phyloP scores from a whole-genome alignment of 2,888 invertebrate genomes.

The Girardia tigrina region DNA sequence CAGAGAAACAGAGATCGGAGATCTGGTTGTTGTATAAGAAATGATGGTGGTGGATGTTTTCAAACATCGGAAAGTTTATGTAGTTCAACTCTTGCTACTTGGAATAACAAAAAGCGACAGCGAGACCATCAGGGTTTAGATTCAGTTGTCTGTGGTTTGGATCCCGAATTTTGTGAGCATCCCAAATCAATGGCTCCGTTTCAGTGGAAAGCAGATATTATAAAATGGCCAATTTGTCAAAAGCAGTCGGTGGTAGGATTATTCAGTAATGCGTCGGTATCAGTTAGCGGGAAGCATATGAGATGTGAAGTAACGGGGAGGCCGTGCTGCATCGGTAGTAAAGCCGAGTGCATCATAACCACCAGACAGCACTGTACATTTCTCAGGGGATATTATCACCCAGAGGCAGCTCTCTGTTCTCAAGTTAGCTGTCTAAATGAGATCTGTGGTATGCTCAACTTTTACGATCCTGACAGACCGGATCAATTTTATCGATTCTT shows the following conservation, averaged over 20 bases:
- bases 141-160: conserved; percentile 87
- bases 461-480: conserved; percentile 61
- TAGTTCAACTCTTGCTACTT: conserved; percentile 63
- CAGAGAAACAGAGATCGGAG: conserved; percentile 29
- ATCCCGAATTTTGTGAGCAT: conserved; percentile 86
- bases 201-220: conserved; percentile 93
- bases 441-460: conserved; percentile 69
- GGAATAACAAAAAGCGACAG: conserved; percentile 60
- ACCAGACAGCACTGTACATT: conserved; percentile 48
- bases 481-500: conserved; percentile 85
- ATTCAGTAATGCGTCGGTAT: conserved; percentile 37
- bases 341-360: conserved; percentile 55
- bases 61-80: conserved; percentile 84
- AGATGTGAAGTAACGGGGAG: conserved; percentile 89
- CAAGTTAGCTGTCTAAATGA: conserved; percentile 76
- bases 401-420: conserved; percentile 46
- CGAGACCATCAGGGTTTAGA: conserved; percentile 51
- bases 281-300: conserved; percentile 55
- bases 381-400: conserved; percentile 46
- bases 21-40: conserved; percentile 85
- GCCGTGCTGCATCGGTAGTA: conserved; percentile 86
- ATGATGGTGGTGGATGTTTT: conserved; percentile 88
- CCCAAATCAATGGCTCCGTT: conserved; percentile 83
- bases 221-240: conserved; percentile 72
- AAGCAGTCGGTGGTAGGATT: neutral